Percentiles rank a stretch among this genome's conserved stretches.
Evolutionary conservation across 2,113 vertebrate genomes (phyloP).

Genomic region (Opisthocomus hoazin): DNA sequence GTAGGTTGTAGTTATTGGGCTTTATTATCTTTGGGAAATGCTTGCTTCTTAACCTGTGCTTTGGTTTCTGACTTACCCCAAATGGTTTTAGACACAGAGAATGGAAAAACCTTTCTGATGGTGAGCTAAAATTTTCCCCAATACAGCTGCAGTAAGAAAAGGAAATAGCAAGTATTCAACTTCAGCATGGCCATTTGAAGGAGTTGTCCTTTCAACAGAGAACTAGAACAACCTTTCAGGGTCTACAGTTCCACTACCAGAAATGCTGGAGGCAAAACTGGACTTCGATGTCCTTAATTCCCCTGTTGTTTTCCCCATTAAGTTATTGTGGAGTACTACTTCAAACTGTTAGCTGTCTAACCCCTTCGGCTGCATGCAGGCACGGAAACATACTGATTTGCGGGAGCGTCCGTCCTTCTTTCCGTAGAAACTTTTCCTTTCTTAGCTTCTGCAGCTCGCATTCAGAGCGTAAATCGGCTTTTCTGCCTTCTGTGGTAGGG

Average conservation of each 20-base stretch:
- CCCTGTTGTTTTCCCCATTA: not conserved
- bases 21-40: not conserved
- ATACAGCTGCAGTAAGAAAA: not conserved
- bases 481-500: not conserved
- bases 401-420: not conserved
- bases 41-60: not conserved
- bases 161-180: not conserved
- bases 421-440: not conserved
- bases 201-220: not conserved
- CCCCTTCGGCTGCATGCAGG: not conserved
- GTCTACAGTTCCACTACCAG: not conserved
- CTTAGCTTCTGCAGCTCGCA: not conserved
- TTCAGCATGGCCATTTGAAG: not conserved
- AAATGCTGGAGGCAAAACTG: not conserved
- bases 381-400: not conserved
- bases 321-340: not conserved
- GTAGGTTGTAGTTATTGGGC: not conserved
- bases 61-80: not conserved
- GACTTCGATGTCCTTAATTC: not conserved
- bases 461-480: not conserved
- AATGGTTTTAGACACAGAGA: not conserved
- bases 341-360: not conserved
- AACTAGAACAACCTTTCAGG: not conserved
- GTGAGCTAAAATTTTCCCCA: not conserved
- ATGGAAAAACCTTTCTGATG: not conserved